Base-by-base conservation (phyloP, 1,140 invertebrate genomes). In the Bombyx mandarina region DNA sequence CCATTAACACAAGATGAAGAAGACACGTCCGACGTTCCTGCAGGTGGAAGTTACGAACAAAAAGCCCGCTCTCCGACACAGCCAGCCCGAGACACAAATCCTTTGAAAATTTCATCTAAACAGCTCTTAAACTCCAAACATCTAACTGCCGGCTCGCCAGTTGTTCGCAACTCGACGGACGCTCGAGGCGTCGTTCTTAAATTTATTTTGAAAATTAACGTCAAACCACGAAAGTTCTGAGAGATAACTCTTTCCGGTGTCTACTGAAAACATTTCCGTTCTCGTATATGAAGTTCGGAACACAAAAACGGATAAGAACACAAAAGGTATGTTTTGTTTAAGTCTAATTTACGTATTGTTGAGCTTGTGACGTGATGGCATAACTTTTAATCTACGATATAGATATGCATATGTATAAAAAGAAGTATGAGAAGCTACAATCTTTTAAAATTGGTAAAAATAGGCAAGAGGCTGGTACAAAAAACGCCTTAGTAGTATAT, bases 181-280 rank as follows among this genome's bases (percentile, higher is more conserved):
- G 73, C 79, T 65, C 51, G 60, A 60, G 72, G 78, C 77, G 60
- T 65, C 66, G 26, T 70, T 75, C 68, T 79, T 75, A 74, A 78
- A 79, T 80, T 80, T 79, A 75, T 82, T 79, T 76, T 79, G 69
- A 56, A 75, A 76, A 79, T 82, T 77, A 79, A 72, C 76, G 68
- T 72, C 70, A 54, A 58, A 50, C 43, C 52, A 48, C 46, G 7
- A 22, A 48, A 56, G 35, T 26, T 43, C 10, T 7, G 9, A 56
- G 50, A 54, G 52, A 45, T 54, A 45, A 54, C 9, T 54, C 52
- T 54, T 44, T 6, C 52, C 10, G 1, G 9, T 9, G 18, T 9
- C 9, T 22, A 54, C 8, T 51, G 26, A 51, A 51, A 56, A 42
- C 45, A 26, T 56, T 48, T 12, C 2, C 8, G 22, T 47, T 22